These are phyloP conservation scores for Oryzias woworae DNA, from an alignment of 2,113 vertebrate species.

Conservation along the genomic window DNA sequence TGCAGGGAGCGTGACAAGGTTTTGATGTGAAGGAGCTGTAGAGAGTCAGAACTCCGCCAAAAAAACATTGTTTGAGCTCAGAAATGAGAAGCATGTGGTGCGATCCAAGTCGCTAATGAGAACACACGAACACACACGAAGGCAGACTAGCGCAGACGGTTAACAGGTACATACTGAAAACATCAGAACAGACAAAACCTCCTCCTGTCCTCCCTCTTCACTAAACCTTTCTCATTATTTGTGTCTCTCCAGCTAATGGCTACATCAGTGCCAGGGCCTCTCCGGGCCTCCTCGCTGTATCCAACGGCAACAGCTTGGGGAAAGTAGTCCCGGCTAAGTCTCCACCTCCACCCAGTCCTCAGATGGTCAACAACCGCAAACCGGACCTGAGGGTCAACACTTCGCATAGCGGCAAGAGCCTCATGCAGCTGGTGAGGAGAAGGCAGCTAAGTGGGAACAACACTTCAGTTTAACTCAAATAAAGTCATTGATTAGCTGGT, in stretches of 20 bases:
- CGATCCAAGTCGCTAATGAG: constrained; percentile 48
- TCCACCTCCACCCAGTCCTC: constrained; percentile 80
- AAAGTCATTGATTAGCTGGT: not conserved
- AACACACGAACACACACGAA: constrained; percentile 22
- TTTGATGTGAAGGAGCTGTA: constrained; percentile 48
- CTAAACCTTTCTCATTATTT: constrained; percentile 8
- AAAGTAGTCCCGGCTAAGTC: constrained; percentile 92
- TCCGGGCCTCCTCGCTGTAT: constrained; percentile 84
- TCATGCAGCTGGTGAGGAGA: constrained; percentile 93
- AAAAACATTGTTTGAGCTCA: constrained; percentile 33
- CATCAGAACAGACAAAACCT: constrained; percentile 18
- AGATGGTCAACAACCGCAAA: constrained; percentile 87
- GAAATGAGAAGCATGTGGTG: constrained; percentile 42
- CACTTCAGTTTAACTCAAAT: not conserved
- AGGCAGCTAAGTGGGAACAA: not conserved
- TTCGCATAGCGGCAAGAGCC: constrained; percentile 89
- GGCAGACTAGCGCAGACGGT: constrained; percentile 15
- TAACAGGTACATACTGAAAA: constrained; percentile 31
- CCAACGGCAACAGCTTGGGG: constrained; percentile 91
- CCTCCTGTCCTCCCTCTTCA: constrained; percentile 21
- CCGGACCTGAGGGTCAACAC: constrained; percentile 96
- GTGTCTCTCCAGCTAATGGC: constrained; percentile 83
- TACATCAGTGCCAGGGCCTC: constrained; percentile 94
- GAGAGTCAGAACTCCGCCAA: constrained; percentile 28
- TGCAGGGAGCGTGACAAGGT: constrained; percentile 22